Base-by-base conservation (phyloP, 2,113 vertebrate genomes). In the Notiomystis cincta region DNA sequence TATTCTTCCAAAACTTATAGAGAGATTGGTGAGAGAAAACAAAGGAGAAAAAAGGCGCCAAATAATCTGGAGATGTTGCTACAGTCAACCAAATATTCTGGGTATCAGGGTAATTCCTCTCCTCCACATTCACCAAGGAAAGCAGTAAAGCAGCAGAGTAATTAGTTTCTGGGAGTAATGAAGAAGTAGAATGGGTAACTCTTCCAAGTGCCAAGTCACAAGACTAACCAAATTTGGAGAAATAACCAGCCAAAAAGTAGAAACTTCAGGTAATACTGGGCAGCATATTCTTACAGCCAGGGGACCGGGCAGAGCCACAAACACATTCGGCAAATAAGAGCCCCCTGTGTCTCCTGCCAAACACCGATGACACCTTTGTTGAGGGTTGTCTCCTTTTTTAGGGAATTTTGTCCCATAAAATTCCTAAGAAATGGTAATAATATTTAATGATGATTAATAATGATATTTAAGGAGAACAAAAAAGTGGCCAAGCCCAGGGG, bases 241-340 rank as follows among this genome's bases (percentile, higher is more conserved):
- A 82, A 51, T 35, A 50, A 66, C 7, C 7, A 85, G 15, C 2
- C 42, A 35, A 30, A 4, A 69, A 30, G 40, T 9, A 57, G 18
- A 93, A 94, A 79, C 7, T 35, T 51, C 24, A 60, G 15, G 33
- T 56, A 51, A 38, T 2, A 1, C 18, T 54, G 14, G 7, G 18
- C 17, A 56, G 42, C 35, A 38, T 24, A 31, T 50, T n/a, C 23
- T 47, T 75, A 25, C 13, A 8, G 16, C 35, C 6, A 45, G 28
- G 51, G 10, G 10, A 44, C 3, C 0, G 0, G 10, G 5, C 12
- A 11, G 3, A 37, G 45, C 11, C 17, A 37, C 38, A 81, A 45
- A 70, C 8, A 2, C 12, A 8, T 40, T 51, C 7, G 65, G 50
- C 13, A 51, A 48, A 44, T 6, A 15, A 21, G 12, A 21, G 47